phyloP scores from a whole-genome alignment of 2,113 vertebrate species.

The Urocitellus parryii region DNA sequence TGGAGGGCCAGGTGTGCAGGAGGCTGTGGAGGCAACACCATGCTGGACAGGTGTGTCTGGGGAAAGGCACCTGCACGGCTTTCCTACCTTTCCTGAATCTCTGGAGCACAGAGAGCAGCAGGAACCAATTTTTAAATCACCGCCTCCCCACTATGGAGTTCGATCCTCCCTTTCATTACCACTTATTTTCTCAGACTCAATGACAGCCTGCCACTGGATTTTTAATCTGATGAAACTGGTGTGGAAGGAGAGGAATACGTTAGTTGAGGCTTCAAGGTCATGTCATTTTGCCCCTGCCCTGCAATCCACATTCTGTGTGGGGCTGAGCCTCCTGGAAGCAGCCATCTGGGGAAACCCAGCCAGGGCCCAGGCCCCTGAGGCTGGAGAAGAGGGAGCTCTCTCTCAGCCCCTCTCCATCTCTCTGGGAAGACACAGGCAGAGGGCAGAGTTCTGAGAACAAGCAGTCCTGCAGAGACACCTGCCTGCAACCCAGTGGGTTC shows the following conservation, averaged over 20 bases:
- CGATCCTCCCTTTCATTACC: not conserved
- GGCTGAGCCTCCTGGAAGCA: not conserved
- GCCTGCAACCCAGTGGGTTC: not conserved
- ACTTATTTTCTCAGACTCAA: not conserved
- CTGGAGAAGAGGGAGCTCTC: not conserved
- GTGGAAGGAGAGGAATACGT: slow-evolving; percentile 26
- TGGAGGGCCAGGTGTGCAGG: no score
- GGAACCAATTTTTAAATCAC: not conserved
- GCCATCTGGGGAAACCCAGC: not conserved
- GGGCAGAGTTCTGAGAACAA: not conserved
- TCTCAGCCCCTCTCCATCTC: not conserved
- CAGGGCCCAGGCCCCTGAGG: not conserved
- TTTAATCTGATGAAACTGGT: slow-evolving; percentile 35
- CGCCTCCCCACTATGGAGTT: not conserved
- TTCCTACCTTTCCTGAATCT: not conserved
- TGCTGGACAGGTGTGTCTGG: not conserved
- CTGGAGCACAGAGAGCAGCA: not conserved
- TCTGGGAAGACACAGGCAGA: not conserved
- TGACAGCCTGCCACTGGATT: not conserved
- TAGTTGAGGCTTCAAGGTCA: slow-evolving; percentile 3
- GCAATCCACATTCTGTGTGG: not conserved
- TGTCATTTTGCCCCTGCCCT: not conserved
- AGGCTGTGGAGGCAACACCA: not conserved
- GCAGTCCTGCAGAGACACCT: not conserved
- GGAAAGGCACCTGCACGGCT: not conserved